Evolutionary conservation across 2,113 vertebrate genomes (phyloP), one percentile per base, ranked within the genome.

Genomic region (Seriola rivoliana): DNA sequence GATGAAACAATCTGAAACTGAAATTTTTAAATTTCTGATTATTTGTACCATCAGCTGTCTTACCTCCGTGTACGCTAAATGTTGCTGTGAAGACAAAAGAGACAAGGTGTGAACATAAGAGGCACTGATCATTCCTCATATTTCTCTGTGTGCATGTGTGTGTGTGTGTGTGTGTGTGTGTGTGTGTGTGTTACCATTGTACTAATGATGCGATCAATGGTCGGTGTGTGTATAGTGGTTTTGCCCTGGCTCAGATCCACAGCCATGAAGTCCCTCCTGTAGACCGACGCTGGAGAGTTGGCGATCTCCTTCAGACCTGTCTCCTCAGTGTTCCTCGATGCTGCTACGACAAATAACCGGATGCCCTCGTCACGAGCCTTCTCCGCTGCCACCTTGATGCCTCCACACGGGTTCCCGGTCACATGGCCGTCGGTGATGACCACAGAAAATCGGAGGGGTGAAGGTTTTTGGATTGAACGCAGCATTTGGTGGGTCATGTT

Each of bases 371-470:
- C 97, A 0, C 96, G 96, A 0, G 97, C 98, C 21, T 55, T 86
- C 85, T 99, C 98, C 0, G 97, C 96, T 58, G 97, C 94, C 77
- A 93, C 40, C 91, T 98, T 99, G 92, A 99, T 96, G 16, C 97
- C 97, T 0, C 96, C 95, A 0, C 98, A 99, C 0, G 96, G 97
- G 88, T 87, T 96, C 67, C 96, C 97, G 0, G 98, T 99, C 73
- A 98, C 97, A 0, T 99, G 97, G 60, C 98, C 98, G 0, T 99
- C 98, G 0, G 98, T 99, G 94, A 99, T 97, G 85, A 99, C 95
- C 63, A 99, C 90, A 0, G 97, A 96, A 0, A 97, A 99, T 77
- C 95, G 95, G n/a, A 95, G 89, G 0, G 88, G 81, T 0, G 36
- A 46, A 4, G 62, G 32, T 25, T 44, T 1, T 0, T 0, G 63